Percentiles rank a stretch among this genome's conserved stretches.
Evolutionary conservation across 92 coral and sea anemone genomes (phyloP).

Genomic region (Ricordea florida): DNA sequence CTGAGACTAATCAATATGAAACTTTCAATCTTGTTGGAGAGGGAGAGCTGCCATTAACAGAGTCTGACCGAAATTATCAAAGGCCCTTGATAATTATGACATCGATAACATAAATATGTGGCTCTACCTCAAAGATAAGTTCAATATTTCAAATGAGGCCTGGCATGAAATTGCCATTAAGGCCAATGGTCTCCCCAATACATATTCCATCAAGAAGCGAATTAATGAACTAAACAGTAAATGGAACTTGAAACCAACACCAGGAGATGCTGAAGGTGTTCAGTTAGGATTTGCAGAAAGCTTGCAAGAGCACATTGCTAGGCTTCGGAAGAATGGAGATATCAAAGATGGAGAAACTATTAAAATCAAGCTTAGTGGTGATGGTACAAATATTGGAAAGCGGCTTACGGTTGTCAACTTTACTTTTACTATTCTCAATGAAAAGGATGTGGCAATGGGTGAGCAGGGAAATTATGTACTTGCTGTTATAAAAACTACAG

Average conservation of each 20-base stretch:
- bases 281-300: constrained; percentile 8
- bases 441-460: constrained; percentile 34
- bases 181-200: constrained; percentile 8
- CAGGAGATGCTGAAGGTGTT: constrained; percentile 1
- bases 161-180: constrained; percentile 24
- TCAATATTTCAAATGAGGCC: constrained; percentile 35
- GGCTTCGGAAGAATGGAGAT: not conserved
- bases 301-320: not conserved
- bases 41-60: not conserved
- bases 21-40: not conserved
- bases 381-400: constrained; percentile 42
- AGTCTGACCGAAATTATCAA: not conserved
- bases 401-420: constrained; percentile 10
- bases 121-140: constrained; percentile 3
- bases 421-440: constrained; percentile 29
- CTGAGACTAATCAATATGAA: not conserved
- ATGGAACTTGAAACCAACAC: constrained; percentile 38
- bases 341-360: constrained; percentile 9
- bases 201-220: not conserved
- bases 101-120: constrained; percentile 1
- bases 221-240: constrained; percentile 7
- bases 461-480: constrained; percentile 46
- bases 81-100: not conserved
- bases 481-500: constrained; percentile 41
- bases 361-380: constrained; percentile 7